Evolutionary conservation across 2,797 vertebrate genomes (phyloP), one percentile per base, ranked within the genome.

Genomic region (Myripristis murdjan): DNA sequence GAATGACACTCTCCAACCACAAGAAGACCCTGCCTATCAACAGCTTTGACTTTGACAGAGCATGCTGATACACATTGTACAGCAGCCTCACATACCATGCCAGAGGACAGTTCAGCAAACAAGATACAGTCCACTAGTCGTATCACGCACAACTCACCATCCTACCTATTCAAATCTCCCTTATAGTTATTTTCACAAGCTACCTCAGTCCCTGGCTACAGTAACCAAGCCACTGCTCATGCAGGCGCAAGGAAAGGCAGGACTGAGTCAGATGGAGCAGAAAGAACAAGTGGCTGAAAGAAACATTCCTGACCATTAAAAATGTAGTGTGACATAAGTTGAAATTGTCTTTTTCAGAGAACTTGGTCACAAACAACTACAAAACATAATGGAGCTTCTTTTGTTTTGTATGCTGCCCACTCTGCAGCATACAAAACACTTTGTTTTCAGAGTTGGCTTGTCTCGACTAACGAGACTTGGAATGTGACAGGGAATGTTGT

Each of bases 401-500:
- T 28, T 52, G 33, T 49, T 37, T 20, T 23, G 12, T 60, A 47
- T 57, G 12, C 47, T 12, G 28, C 53, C 65, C 4, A 69, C 22
- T 63, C 10, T 41, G 11, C 58, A 61, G 47, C 18, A 70, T 23
- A 56, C 44, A 63, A 14, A 68, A 46, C 22, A 16, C 20, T 20
- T 33, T 62, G 23, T 23, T 35, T 48, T 47, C 69, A 20, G 6
- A 39, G 53, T 46, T 64, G 7, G 31, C 22, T 14, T 51, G 57
- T 23, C 52, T 61, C 59, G 53, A 56, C 68, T 39, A 49, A 55
- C 15, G 23, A 8, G 37, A n/a, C 62, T 11, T 48, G 64, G 54
- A 75, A 88, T 81, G 54, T 49, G 26, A 44, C 47, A 1, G 64
- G 61, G 77, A 84, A 84, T 84, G 68, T 78, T 85, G 72, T 89